Conservation (phyloP, 2,113 vertebrate genomes). For the Pelusios castaneus region DNA sequence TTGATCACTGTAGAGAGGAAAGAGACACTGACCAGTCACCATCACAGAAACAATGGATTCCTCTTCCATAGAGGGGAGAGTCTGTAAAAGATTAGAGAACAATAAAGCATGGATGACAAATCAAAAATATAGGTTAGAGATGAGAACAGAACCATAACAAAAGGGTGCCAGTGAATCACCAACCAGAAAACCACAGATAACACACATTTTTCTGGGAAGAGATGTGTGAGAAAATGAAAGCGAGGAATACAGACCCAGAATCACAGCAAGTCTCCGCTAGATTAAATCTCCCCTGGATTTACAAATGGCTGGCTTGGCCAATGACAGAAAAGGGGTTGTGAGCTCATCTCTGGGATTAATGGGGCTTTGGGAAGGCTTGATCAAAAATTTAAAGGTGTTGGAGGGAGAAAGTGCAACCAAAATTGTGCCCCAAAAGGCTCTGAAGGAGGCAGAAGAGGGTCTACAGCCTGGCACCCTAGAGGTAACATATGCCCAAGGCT, state of each 20-base stretch:
- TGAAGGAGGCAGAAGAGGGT: background rate
- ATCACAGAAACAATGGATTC: background rate
- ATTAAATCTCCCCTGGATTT: background rate
- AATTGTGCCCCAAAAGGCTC: background rate
- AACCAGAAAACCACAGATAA: background rate
- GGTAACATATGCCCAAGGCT: background rate
- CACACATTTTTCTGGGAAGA: background rate
- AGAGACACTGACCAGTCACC: background rate
- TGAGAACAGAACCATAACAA: background rate
- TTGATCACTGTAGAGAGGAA: background rate
- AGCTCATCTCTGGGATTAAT: background rate
- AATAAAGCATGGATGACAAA: background rate
- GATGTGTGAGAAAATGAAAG: background rate
- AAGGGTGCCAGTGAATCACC: background rate
- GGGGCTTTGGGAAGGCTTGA: background rate
- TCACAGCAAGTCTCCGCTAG: background rate
- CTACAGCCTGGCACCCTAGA: background rate
- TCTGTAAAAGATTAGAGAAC: background rate
- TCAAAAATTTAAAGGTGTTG: background rate
- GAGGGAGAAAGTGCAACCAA: background rate
- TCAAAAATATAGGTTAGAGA: background rate
- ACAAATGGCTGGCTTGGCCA: background rate
- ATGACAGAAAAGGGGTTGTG: background rate
- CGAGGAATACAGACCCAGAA: background rate
- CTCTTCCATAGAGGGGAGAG: background rate